phyloP scores from a whole-genome alignment of 2,888 invertebrate species.

The Pyrrhia umbra region DNA sequence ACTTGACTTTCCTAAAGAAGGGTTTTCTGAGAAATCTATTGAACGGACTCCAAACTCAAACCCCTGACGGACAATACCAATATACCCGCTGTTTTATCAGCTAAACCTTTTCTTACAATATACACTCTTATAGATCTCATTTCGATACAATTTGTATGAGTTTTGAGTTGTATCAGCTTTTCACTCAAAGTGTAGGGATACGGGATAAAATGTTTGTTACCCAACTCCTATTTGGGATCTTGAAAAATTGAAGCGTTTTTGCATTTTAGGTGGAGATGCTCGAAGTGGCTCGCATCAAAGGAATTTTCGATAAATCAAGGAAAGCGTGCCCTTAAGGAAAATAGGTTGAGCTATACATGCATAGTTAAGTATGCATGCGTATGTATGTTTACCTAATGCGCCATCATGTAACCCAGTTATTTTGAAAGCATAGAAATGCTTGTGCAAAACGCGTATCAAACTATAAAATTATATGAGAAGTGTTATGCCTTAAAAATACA shows the following conservation, averaged over 20 bases:
- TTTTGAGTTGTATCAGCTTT: conserved; percentile 59
- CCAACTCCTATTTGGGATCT: conserved; percentile 39
- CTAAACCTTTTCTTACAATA: conserved; percentile 57
- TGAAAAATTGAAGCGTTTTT: conserved; percentile 56
- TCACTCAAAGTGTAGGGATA: conserved; percentile 24
- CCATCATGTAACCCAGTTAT: conserved; percentile 39
- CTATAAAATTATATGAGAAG: conserved; percentile 53
- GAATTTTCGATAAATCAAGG: conserved; percentile 55
- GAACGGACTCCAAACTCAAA: conserved; percentile 47
- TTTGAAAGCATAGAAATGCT: conserved; percentile 32
- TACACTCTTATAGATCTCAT: conserved; percentile 53
- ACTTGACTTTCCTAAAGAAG: conserved; percentile 69
- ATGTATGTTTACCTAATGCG: too few relatives aligned
- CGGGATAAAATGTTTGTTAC: conserved; percentile 44
- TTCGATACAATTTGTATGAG: conserved; percentile 62
- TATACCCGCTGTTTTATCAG: conserved; percentile 63
- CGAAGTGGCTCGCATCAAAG: conserved; percentile 44
- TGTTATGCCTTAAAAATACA: conserved; percentile 36
- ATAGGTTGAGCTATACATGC: conserved; percentile 42
- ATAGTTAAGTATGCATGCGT: conserved; percentile 35
- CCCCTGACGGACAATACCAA: conserved; percentile 63
- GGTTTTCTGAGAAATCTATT: conserved; percentile 59
- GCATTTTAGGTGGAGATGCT: conserved; percentile 50
- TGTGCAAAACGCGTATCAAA: conserved; percentile 33
- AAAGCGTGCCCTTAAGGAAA: conserved; percentile 52